Conservation (phyloP, 2,888 invertebrate species). For the Drosophila merina region DNA sequence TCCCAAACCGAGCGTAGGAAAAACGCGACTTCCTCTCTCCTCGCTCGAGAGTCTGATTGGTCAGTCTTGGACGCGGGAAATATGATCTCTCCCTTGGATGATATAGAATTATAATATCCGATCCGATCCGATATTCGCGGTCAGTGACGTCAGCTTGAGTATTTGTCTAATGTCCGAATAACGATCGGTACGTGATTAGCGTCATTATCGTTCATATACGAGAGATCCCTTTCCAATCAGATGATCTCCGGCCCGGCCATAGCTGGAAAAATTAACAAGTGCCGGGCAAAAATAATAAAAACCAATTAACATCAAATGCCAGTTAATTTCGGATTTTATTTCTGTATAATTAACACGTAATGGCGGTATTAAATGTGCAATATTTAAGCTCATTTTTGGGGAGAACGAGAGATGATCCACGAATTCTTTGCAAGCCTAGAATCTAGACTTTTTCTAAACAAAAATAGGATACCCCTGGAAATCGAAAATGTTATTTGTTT, state of each 20-base stretch:
- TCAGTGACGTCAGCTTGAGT: constrained; percentile 16
- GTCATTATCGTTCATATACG: constrained; percentile 27
- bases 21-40: constrained; percentile 14
- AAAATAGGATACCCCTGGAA: neutral
- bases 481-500: neutral
- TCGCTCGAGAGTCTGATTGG: no score
- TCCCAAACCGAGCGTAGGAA: constrained; percentile 20
- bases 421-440: neutral
- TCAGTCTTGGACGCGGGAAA: no score
- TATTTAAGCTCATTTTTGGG: no score
- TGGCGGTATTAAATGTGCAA: neutral
- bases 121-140: neutral
- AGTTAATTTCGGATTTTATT: no score
- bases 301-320: no score
- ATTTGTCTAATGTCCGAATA: constrained; percentile 29
- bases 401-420: neutral
- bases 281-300: no score
- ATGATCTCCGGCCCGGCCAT: neutral
- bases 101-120: constrained; percentile 5
- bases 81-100: no score
- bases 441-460: no score
- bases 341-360: neutral
- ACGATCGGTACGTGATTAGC: constrained; percentile 37
- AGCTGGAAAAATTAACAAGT: no score
- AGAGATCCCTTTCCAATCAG: neutral